Conservation (phyloP, 2,797 vertebrate species). For the Cuniculus paca region DNA sequence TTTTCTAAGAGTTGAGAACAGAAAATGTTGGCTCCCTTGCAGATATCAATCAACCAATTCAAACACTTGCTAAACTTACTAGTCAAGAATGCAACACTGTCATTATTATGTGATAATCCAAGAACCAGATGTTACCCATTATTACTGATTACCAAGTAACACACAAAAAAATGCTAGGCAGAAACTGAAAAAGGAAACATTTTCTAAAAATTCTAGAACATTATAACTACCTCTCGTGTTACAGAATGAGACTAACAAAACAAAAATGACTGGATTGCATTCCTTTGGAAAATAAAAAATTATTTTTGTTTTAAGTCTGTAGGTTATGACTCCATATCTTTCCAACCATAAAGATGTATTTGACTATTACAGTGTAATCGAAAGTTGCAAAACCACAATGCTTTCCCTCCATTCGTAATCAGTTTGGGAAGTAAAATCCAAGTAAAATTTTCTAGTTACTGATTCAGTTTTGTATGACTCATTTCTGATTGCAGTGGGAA, state of each 20-base stretch:
- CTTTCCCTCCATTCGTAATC: background rate
- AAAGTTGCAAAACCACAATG: background rate
- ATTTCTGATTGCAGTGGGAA: slow-evolving; percentile 94
- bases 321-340: background rate
- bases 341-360: background rate
- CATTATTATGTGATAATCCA: background rate
- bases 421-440: background rate
- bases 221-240: background rate
- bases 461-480: background rate
- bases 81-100: background rate
- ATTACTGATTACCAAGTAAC: background rate
- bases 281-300: background rate
- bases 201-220: background rate
- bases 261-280: background rate
- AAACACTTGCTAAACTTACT: background rate
- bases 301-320: background rate
- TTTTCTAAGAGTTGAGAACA: background rate
- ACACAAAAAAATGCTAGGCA: background rate
- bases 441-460: background rate
- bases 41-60: background rate
- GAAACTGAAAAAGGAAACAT: background rate
- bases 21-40: background rate
- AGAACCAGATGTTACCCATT: background rate
- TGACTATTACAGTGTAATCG: background rate
- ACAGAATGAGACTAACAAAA: background rate